Percentiles rank a stretch among this genome's conserved stretches.
Conservation (phyloP, 2,888 invertebrate genomes). For the Chrysomela aeneicollis region DNA sequence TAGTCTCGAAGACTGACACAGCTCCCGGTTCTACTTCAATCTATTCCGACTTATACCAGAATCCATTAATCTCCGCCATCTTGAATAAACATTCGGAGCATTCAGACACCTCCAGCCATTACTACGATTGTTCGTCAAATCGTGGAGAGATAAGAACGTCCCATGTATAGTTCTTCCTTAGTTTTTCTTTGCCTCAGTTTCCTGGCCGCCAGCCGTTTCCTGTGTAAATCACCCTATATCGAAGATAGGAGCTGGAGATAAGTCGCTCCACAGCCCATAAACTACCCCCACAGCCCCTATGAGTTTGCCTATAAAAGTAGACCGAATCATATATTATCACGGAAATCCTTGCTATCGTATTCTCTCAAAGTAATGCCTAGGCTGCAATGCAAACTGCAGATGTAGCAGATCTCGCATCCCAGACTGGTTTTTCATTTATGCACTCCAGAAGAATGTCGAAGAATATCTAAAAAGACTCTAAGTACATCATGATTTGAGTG, state of each 20-base stretch:
- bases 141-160: conserved; percentile 22
- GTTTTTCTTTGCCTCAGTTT: too few species aligned
- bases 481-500: too few species aligned
- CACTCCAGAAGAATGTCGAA: too few species aligned
- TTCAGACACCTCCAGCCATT: conserved; percentile 27
- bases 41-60: not conserved
- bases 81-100: conserved; percentile 2
- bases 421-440: not conserved
- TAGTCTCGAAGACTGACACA: not conserved
- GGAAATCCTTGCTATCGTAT: not conserved
- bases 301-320: conserved; percentile 23
- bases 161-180: not conserved
- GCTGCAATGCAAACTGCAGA: not conserved
- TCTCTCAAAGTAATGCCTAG: not conserved
- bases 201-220: not conserved
- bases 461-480: too few species aligned
- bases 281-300: conserved; percentile 31
- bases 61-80: not conserved
- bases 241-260: conserved; percentile 29
- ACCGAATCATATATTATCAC: conserved; percentile 22
- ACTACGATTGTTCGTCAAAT: conserved; percentile 30
- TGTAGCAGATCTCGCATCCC: not conserved
- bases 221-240: conserved; percentile 37
- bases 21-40: not conserved
- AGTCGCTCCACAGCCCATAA: conserved; percentile 31